phyloP scores from a whole-genome alignment of 2,113 vertebrate genomes.

The Agapornis roseicollis region DNA sequence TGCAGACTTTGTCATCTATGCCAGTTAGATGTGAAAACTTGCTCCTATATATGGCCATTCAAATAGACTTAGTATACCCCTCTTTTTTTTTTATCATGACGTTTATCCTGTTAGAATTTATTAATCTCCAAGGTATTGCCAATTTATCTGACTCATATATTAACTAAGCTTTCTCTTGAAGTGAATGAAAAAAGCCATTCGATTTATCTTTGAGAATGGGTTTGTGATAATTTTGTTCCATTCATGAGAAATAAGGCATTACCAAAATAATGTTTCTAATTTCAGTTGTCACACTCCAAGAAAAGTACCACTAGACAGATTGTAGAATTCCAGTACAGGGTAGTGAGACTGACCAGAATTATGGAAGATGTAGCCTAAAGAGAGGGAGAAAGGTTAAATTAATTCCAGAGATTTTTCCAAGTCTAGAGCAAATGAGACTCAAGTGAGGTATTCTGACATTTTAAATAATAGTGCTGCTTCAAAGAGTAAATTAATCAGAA shows the following conservation, averaged over 20 bases:
- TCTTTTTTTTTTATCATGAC: neutral
- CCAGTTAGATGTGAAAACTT: neutral
- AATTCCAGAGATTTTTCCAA: neutral
- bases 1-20: neutral
- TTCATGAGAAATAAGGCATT: neutral
- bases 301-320: neutral
- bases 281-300: neutral
- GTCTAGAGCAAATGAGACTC: neutral
- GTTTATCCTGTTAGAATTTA: neutral
- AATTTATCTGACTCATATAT: conserved; percentile 1
- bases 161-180: neutral
- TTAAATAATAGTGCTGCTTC: neutral
- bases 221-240: neutral
- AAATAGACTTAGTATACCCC: neutral
- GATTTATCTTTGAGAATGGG: neutral
- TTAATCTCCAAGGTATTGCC: neutral
- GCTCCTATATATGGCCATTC: neutral
- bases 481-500: neutral
- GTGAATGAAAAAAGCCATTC: neutral
- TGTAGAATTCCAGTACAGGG: neutral
- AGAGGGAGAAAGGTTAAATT: neutral
- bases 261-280: neutral
- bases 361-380: neutral
- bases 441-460: neutral
- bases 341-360: neutral